Evolutionary conservation across 1,140 invertebrate genomes (phyloP).

Genomic region (Drosophila nigromelanica): DNA sequence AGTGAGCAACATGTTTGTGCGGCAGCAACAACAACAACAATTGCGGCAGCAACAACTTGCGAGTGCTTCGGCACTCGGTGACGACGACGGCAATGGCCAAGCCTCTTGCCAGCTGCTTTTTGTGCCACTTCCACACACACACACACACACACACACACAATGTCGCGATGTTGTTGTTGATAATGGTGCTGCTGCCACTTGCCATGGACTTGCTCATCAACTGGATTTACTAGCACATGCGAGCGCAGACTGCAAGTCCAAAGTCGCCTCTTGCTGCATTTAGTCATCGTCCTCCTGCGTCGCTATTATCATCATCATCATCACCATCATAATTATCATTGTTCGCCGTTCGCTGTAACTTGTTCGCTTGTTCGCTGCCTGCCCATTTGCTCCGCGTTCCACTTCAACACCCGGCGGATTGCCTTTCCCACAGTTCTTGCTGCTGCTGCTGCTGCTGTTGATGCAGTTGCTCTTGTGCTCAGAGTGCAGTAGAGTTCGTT

Average conservation of each 20-base stretch:
- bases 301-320: conserved; percentile 5
- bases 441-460: conserved; percentile 15
- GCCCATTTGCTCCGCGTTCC: conserved; percentile 66
- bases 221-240: conserved; percentile 61
- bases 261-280: conserved; percentile 76
- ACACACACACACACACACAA: conserved; percentile 15
- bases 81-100: conserved; percentile 42
- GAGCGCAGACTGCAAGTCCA: conserved; percentile 54
- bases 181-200: conserved; percentile 67
- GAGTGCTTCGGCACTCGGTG: conserved; percentile 73
- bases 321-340: conserved; percentile 1
- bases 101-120: conserved; percentile 66
- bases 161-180: conserved; percentile 58
- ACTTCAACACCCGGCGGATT: conserved; percentile 72
- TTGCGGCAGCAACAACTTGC: conserved; percentile 47
- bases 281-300: conserved; percentile 61
- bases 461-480: conserved; percentile 16
- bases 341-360: conserved; percentile 21
- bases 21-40: conserved; percentile 33
- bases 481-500: conserved; percentile 81
- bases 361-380: conserved; percentile 12
- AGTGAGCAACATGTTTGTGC: conserved; percentile 80
- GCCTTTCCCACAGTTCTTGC: conserved; percentile 71
- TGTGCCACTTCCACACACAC: conserved; percentile 61
- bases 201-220: conserved; percentile 78